Base-by-base conservation (phyloP, 2,113 vertebrate species). In the Thunnus thynnus region DNA sequence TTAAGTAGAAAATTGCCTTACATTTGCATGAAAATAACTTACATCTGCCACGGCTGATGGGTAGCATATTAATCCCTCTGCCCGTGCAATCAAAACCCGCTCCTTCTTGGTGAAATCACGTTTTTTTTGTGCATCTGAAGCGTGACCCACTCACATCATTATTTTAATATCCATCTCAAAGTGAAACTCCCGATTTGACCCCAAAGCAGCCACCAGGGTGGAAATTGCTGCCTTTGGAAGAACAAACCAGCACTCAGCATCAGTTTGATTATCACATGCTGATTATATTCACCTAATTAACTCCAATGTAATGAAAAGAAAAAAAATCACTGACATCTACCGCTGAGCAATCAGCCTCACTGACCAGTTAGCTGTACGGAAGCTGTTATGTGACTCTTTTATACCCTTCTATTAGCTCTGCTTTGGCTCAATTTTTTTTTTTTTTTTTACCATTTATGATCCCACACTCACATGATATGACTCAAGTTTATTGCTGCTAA, bases 1-100 rank as follows among this genome's bases (percentile, higher is more conserved):
- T 87, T 91, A 91, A 94, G 89, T 86, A 82, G 91, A 78, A 92
- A 91, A 94, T 93, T 89, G 85, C 90, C 32, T 74, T 27, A 46
- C 83, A 95, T 95, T 94, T 94, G 94, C 94, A 95, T 95, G 93
- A 93, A 86, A 95, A 95, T 94, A 84, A 91, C 89, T 89, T 85
- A 70, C 91, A 94, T 95, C 94, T 94, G 94, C 90, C 75, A 67
- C 62, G 76, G 90, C 66, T 83, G 92, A 92, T 58, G 84, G 89
- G 86, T 41, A 89, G 87, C 91, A 85, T 92, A 91, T 94, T 90
- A 94, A 94, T 90, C 83, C 80, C 61, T 72, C 72, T 76, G 80
- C 70, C 84, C 61, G 54, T 85, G 82, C 88, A 91, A 92, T 93
- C 86, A 92, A 94, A 92, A 70, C 82, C 71, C 3, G 58, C 56